Evolutionary conservation across 2,113 vertebrate species (phyloP).

Genomic region (Scytalopus superciliaris): DNA sequence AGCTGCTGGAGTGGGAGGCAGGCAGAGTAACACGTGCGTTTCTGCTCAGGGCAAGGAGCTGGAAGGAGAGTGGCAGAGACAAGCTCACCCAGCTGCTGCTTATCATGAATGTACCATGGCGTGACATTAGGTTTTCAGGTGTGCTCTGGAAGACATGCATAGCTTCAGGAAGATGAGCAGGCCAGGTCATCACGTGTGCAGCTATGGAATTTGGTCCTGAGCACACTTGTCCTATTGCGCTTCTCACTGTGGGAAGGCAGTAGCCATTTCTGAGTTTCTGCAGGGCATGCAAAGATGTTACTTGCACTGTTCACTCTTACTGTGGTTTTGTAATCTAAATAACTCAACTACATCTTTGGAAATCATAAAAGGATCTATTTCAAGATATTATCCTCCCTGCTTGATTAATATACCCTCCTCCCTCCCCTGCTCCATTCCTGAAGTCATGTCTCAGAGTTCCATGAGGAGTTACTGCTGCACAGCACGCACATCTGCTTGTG

Average conservation of each 20-base stretch:
- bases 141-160: background rate
- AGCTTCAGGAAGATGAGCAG: background rate
- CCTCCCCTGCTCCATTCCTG: background rate
- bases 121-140: background rate
- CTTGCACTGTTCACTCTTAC: background rate
- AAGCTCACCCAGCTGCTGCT: background rate
- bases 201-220: background rate
- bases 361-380: background rate
- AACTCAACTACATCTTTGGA: background rate
- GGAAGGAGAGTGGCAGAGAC: background rate
- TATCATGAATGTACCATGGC: background rate
- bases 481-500: background rate
- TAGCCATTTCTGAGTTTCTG: background rate
- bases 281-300: rapidly evolving
- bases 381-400: background rate
- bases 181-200: rapidly evolving
- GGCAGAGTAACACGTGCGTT: background rate
- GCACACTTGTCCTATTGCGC: rapidly evolving
- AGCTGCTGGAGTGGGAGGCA: background rate
- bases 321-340: background rate
- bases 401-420: background rate
- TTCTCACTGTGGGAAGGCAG: background rate
- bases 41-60: background rate
- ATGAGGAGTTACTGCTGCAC: background rate
- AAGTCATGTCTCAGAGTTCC: background rate